Conservation (phyloP, 2,113 vertebrate species). For the Mastomys coucha region DNA sequence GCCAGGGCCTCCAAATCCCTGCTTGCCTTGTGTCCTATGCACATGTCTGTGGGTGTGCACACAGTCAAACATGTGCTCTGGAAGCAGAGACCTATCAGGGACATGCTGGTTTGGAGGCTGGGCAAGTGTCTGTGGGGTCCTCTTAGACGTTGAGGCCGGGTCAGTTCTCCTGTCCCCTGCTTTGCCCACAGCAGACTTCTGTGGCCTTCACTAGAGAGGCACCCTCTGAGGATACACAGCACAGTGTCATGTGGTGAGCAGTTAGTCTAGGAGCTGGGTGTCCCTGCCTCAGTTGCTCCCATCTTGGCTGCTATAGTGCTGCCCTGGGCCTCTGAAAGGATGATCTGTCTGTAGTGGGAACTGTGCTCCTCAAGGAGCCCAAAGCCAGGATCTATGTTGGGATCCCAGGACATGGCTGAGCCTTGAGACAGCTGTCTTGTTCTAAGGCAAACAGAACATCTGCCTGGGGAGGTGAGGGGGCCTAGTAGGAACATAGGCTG, state of each 20-base stretch:
- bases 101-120: accelerated
- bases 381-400: neutral
- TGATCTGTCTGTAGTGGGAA: neutral
- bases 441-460: neutral
- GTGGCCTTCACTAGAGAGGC: no score
- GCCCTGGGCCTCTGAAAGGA: neutral
- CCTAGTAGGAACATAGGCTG: neutral
- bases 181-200: neutral
- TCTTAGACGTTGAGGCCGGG: neutral
- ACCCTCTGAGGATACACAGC: neutral
- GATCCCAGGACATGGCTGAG: neutral
- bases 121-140: neutral
- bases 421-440: neutral
- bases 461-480: neutral
- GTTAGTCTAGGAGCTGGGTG: neutral
- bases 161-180: accelerated
- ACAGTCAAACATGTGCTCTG: neutral
- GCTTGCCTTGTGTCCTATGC: neutral
- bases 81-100: neutral
- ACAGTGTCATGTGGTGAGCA: neutral
- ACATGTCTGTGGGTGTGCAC: no score
- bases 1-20: neutral
- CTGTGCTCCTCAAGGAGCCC: no score
- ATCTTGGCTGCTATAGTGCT: neutral
- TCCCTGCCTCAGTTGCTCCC: neutral